Conservation (phyloP, 37 sponge, comb jelly and placozoan species). For the Hormiphora californensis region DNA sequence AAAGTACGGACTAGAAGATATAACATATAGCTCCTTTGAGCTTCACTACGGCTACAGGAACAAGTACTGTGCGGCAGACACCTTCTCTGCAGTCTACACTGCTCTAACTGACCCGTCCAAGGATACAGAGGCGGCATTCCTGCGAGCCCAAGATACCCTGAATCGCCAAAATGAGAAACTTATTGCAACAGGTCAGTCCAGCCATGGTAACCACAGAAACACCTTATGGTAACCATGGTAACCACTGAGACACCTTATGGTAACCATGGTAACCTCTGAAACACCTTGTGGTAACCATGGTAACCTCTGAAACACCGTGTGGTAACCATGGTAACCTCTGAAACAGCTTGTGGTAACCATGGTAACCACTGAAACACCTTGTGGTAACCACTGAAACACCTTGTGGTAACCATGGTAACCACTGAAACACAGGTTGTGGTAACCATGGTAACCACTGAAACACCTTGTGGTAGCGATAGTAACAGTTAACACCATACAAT, state of each 20-base stretch:
- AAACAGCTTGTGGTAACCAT: too few relatives aligned
- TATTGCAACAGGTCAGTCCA: too few relatives aligned
- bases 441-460: neutral
- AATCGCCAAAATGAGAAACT: neutral
- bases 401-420: too few relatives aligned
- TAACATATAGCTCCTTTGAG: constrained; percentile 78
- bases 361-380: too few relatives aligned
- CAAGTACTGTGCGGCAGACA: constrained; percentile 57
- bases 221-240: too few relatives aligned
- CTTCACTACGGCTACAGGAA: constrained; percentile 85
- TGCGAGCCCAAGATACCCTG: neutral
- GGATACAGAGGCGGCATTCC: constrained; percentile 23
- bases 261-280: too few relatives aligned
- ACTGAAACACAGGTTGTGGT: neutral
- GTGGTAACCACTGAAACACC: neutral
- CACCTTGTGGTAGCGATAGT: neutral
- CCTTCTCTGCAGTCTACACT: neutral
- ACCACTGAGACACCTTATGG: too few relatives aligned
- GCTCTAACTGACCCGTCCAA: neutral
- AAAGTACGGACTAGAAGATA: constrained; percentile 62
- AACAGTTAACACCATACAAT: neutral
- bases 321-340: too few relatives aligned
- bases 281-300: too few relatives aligned
- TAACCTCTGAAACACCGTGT: too few relatives aligned
- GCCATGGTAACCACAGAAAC: too few relatives aligned